Evolutionary conservation across 2,888 invertebrate genomes (phyloP), one percentile per base, ranked within the genome.

Genomic region (Patella depressa): DNA sequence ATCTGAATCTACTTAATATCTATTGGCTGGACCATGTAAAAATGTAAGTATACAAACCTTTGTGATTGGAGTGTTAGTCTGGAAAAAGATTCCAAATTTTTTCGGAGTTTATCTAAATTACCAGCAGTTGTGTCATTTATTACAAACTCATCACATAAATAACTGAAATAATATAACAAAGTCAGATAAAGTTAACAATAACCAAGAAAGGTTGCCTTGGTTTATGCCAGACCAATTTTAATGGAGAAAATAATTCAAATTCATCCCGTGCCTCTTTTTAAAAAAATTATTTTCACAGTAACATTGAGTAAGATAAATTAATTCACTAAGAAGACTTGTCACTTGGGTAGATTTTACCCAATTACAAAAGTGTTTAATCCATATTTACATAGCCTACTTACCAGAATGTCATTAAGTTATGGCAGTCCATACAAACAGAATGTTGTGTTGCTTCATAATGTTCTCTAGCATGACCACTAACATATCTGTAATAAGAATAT

Each of bases 141-240:
- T 75, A 95, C 94, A 93, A 95, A 96, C 86, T 96, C 96, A 92
- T 96, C 95, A 93, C 96, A 96, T 90, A 93, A 93, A 90, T 96
- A 96, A 91, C 95, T 95, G 92, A 59, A 93, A 93, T 82, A 79
- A 79, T 77, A 79, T 74, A 74, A 45, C 17, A 34, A 71, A 29
- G 55, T 72, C 45, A 65, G 3, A 73, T n/a, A 53, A 14, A n/a
- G 14, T 17, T 54, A 53, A 54, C 34, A 73, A 45, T 45, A 77
- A 54, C 17, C 9, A 53, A 11, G 29, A 4, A 71, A 24, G 19
- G 29, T 15, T 29, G 17, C 5, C 14, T 73, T 17, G 17, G 15
- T n/a, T 17, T 1, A 14, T 29, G 73, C 17, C 17, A 19, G 53
- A 17, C 17, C n/a, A 54, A 53, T 59, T 65, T 34, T 69, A 55